Conservation (phyloP, 1,140 invertebrate species). For the Euura lappo region DNA sequence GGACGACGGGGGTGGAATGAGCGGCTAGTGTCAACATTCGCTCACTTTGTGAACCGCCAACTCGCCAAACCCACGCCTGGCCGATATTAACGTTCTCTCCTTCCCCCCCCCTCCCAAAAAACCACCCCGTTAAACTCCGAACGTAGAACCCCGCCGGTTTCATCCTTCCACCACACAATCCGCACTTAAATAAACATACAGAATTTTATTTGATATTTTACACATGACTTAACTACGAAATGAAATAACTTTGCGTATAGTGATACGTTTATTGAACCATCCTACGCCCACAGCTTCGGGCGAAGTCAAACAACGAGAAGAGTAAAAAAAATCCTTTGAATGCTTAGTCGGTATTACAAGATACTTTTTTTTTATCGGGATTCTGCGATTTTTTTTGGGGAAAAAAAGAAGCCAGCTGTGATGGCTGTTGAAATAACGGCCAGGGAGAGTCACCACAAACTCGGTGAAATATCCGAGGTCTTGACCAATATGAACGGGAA, state of each 20-base stretch:
- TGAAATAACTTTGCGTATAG: constrained; percentile 3
- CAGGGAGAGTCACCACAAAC: no score
- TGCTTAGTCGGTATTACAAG: no score
- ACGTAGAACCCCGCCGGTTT: not conserved
- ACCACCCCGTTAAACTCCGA: no score
- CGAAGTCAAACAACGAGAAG: not conserved
- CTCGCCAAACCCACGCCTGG: constrained; percentile 43
- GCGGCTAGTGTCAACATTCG: constrained; percentile 56
- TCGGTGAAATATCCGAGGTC: no score
- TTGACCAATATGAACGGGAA: not conserved
- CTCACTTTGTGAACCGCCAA: constrained; percentile 56
- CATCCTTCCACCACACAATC: not conserved
- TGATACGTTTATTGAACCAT: constrained; percentile 2
- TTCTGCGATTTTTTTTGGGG: no score
- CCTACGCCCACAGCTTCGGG: not conserved
- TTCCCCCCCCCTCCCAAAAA: constrained; percentile 16
- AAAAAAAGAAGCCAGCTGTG: no score
- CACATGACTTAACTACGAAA: not conserved
- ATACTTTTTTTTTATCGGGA: no score
- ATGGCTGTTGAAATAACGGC: no score
- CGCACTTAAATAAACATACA: not conserved
- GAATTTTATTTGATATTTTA: constrained; percentile 6
- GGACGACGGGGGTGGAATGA: constrained; percentile 36
- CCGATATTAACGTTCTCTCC: constrained; percentile 52
- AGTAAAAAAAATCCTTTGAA: no score